phyloP scores from a whole-genome alignment of 2,797 vertebrate species.

The Momotus momota region DNA sequence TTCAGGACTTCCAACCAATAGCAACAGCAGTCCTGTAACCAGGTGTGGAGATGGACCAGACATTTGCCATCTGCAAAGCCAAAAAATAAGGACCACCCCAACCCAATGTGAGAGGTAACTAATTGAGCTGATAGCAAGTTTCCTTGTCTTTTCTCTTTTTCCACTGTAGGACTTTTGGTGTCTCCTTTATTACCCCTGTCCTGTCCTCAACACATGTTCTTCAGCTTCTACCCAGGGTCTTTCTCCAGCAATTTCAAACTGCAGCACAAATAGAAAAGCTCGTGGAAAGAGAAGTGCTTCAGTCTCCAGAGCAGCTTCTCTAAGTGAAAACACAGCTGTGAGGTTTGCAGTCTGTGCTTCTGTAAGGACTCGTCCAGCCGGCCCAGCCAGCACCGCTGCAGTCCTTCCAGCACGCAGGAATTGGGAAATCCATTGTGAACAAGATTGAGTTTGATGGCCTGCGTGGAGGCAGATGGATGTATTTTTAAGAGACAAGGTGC shows the following conservation, averaged over 20 bases:
- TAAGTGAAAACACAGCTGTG: slow-evolving; percentile 80
- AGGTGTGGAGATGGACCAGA: neutral
- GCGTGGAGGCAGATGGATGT: slow-evolving; percentile 79
- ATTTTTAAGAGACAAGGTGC: slow-evolving; percentile 79
- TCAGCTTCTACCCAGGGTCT: slow-evolving; percentile 20
- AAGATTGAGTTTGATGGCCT: slow-evolving; percentile 74
- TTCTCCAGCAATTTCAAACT: slow-evolving; percentile 40
- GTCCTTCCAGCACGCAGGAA: slow-evolving; percentile 74
- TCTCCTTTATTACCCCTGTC: neutral
- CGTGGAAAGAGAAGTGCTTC: slow-evolving; percentile 60
- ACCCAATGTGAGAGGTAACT: neutral
- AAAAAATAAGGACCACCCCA: neutral
- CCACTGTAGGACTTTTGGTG: neutral
- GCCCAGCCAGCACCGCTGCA: slow-evolving; percentile 66
- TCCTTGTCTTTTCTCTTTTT: neutral
- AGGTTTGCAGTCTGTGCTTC: slow-evolving; percentile 62
- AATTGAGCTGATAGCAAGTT: neutral
- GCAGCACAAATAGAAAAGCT: slow-evolving; percentile 44
- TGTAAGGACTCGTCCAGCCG: slow-evolving; percentile 59
- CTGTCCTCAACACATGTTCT: slow-evolving; percentile 4
- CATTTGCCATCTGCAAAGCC: neutral
- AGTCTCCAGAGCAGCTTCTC: slow-evolving; percentile 63
- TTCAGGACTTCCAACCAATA: neutral
- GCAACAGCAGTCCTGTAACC: neutral
- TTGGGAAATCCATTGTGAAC: slow-evolving; percentile 78